A percentile compares a stretch with the other conserved stretches of the same genome.
Conservation (phyloP, 1,140 invertebrate species). For the Caenorhabditis tropicalis region DNA sequence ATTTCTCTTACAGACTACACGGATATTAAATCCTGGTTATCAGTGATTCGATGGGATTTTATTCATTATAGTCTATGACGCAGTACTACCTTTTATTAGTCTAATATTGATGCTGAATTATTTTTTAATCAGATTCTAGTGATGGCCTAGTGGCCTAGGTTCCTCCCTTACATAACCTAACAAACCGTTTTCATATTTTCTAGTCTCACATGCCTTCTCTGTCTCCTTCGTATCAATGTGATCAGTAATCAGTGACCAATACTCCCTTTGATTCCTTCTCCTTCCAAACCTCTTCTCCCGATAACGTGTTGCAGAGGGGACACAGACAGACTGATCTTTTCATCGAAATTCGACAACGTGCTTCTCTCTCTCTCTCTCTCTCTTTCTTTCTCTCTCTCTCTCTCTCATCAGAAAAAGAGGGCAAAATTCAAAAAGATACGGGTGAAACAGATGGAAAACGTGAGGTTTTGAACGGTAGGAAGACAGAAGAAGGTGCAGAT, state of each 20-base stretch:
- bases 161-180: not conserved
- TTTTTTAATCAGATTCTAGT: too few relatives aligned
- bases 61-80: too few relatives aligned
- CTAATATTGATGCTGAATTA: too few relatives aligned
- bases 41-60: too few relatives aligned
- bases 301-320: not conserved
- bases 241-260: not conserved
- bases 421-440: not conserved
- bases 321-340: conserved; percentile 20
- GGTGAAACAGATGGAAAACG: not conserved
- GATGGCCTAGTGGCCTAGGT: not conserved
- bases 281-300: not conserved
- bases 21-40: too few relatives aligned
- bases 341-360: not conserved
- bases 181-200: not conserved
- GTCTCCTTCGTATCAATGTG: not conserved
- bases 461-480: not conserved
- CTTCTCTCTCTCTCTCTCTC: too few relatives aligned
- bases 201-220: not conserved
- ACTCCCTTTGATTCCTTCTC: not conserved
- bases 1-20: too few relatives aligned
- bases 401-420: too few relatives aligned
- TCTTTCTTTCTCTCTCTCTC: too few relatives aligned
- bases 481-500: too few relatives aligned
- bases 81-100: too few relatives aligned